Evolutionary conservation across 2,113 vertebrate species (phyloP).

Genomic region (Perca schrenkii): DNA sequence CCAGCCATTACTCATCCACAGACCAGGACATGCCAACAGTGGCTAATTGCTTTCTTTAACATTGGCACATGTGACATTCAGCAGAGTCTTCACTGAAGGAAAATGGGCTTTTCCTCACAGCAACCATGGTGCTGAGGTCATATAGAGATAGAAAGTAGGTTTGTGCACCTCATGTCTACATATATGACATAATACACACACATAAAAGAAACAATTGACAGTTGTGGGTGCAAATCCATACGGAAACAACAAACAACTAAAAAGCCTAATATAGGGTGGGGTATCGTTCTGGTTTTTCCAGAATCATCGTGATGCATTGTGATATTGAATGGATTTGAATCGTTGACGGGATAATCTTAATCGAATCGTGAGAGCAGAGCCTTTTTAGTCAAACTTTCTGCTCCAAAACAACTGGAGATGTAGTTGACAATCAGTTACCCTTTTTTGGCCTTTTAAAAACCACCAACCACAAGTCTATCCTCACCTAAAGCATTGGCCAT

Average conservation of each 20-base stretch:
- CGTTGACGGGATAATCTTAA: too few relatives aligned
- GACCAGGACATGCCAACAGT: conserved; percentile 74
- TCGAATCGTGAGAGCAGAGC: too few relatives aligned
- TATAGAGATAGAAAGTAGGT: not conserved
- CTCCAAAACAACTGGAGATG: too few relatives aligned
- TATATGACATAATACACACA: not conserved
- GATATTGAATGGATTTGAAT: too few relatives aligned
- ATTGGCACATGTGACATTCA: conserved; percentile 77
- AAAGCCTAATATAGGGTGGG: not conserved
- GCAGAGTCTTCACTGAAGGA: conserved; percentile 11
- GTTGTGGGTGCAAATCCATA: not conserved
- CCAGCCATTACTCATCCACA: conserved; percentile 85
- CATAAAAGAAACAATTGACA: not conserved
- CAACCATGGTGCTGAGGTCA: not conserved
- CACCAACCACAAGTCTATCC: not conserved
- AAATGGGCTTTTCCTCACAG: conserved; percentile 11
- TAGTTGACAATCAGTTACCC: not conserved
- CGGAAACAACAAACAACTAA: not conserved
- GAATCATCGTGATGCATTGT: too few relatives aligned
- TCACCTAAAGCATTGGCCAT: not conserved
- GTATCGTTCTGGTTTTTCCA: too few relatives aligned
- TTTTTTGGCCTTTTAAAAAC: not conserved
- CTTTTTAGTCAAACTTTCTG: too few relatives aligned
- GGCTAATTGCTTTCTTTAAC: conserved; percentile 84
- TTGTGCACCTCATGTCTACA: not conserved